Percentiles rank a stretch among this genome's conserved stretches.
phyloP scores from a whole-genome alignment of 2,888 invertebrate species.

The Smittia aterrima region DNA sequence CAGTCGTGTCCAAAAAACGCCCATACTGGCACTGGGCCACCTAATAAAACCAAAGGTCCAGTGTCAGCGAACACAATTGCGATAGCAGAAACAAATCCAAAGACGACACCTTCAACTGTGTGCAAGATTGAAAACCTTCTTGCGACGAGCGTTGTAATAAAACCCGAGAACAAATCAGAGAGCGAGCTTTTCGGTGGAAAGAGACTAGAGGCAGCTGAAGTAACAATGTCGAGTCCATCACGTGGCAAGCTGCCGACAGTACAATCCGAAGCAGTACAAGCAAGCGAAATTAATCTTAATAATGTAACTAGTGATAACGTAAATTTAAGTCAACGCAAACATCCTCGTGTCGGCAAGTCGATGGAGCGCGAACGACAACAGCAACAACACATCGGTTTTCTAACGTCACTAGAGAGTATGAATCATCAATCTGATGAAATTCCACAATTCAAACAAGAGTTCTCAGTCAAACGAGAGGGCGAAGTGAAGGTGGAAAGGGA shows the following conservation, averaged over 20 bases:
- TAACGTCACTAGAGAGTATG: conserved; percentile 47
- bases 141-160: conserved; percentile 22
- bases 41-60: conserved; percentile 51
- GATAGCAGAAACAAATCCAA: conserved; percentile 54
- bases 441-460: conserved; percentile 56
- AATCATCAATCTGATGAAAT: conserved; percentile 43
- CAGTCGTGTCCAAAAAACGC: conserved; percentile 97
- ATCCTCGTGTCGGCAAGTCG: conserved; percentile 61
- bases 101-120: conserved; percentile 52
- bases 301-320: conserved; percentile 23
- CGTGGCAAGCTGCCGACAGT: conserved; percentile 65
- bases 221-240: conserved; percentile 59
- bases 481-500: conserved; percentile 44
- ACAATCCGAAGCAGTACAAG: conserved; percentile 43
- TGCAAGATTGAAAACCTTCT: conserved; percentile 39
- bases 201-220: conserved; percentile 46
- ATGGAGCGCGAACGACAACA: conserved; percentile 63
- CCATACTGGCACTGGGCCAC: conserved; percentile 80
- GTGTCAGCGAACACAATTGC: conserved; percentile 56
- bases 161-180: conserved; percentile 28
- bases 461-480: conserved; percentile 53
- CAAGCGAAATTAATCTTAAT: conserved; percentile 36
- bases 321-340: conserved; percentile 51
- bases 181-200: conserved; percentile 47
- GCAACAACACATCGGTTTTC: conserved; percentile 50